Base-by-base conservation (phyloP, 2,797 vertebrate genomes). In the Lacerta bilineata region DNA sequence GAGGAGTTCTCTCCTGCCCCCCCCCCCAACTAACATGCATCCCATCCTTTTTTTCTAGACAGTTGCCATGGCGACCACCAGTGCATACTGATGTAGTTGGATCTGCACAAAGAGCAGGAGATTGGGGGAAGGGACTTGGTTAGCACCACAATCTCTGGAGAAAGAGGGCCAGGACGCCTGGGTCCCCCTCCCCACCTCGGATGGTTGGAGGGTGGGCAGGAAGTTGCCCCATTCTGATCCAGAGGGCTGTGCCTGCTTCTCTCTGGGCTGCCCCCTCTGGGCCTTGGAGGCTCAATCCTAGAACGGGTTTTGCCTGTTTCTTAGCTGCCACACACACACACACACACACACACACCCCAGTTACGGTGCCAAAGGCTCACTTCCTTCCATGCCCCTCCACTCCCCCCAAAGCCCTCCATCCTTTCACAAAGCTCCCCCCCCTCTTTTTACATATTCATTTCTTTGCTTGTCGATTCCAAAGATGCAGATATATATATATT, bases 131-230 rank as follows among this genome's bases (percentile, higher is more conserved):
- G 81, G 71, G 72, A 7, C 23, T 55, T 2, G 36, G 2, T 33
- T 11, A 68, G 64, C 46, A 29, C 50, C 55, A 5, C 68, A 2
- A 5, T 72, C 80, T 81, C 81, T 59, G 27, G 81, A 71, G 81
- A 8, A 79, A 13, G 93, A 71, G 90, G 59, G 33, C 25, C 55
- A 33, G 55, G 55, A 25, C 6, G 6, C 46, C 41, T 17, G 68
- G 83, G 39, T 66, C n/a, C 77, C 20, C 18, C 33, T 20, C 64
- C 39, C 17, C 10, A 8, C 15, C 8, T 6, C 72, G 2, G 41
- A 3, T 15, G 27, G 74, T 10, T 13, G 88, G 88, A 87, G 93
- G 94, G 93, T 94, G 92, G 94, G 93, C 94, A 8, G 39, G 74
- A 3, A 27, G 8, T 43, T 7, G 79, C 27, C 27, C 10, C 39